phyloP scores from a whole-genome alignment of 2,797 vertebrate genomes.

The Oreortyx pictus region DNA sequence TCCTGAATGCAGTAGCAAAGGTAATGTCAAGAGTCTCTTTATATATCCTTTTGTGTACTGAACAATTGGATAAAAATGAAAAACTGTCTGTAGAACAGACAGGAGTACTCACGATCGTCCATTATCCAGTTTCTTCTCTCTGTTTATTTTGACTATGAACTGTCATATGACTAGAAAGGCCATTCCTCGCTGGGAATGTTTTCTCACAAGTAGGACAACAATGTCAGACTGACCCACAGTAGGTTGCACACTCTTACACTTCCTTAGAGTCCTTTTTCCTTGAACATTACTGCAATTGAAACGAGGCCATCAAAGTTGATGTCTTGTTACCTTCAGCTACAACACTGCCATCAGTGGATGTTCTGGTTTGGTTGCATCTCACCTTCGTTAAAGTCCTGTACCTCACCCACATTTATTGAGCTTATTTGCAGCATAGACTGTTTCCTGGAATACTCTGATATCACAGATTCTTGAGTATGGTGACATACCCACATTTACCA shows the following conservation, averaged over 20 bases:
- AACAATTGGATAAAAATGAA: not conserved
- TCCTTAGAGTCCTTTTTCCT: not conserved
- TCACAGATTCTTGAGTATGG: not conserved
- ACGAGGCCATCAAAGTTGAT: not conserved
- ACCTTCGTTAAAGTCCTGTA: not conserved
- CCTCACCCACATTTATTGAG: not conserved
- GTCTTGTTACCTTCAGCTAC: not conserved
- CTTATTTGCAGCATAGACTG: not conserved
- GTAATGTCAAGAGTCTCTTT: not conserved
- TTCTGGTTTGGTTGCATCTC: not conserved
- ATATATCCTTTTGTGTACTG: not conserved
- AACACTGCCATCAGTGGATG: too few species aligned
- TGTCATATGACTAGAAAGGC: not conserved
- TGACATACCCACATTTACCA: not conserved
- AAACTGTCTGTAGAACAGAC: not conserved
- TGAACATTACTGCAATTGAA: not conserved
- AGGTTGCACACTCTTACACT: not conserved
- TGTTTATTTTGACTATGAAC: conserved; percentile 52
- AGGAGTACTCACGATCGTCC: not conserved
- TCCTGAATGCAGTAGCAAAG: not conserved
- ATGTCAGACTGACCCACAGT: conserved; percentile 49
- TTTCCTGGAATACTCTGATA: not conserved
- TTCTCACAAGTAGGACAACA: conserved; percentile 34
- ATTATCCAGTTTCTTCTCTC: not conserved
- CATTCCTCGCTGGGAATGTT: not conserved